These are phyloP conservation scores for Hypomecis punctinalis DNA, from an alignment of 2,888 invertebrate species.

Conservation along the genomic window DNA sequence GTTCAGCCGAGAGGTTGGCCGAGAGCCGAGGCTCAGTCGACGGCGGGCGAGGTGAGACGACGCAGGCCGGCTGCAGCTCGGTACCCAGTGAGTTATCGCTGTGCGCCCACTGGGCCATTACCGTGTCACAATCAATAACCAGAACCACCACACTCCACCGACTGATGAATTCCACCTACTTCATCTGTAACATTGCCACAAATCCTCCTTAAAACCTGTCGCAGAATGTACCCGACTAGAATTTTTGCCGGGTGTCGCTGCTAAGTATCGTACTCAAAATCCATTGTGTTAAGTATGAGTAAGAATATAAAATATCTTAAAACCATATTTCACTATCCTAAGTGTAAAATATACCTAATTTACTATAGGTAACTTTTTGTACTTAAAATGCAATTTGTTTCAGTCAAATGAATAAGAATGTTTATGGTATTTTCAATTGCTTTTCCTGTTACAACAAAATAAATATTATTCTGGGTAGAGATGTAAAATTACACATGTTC, in stretches of 20 bases:
- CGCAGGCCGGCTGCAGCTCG: constrained; percentile 14
- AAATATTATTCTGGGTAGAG: constrained; percentile 22
- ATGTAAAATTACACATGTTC: constrained; percentile 30
- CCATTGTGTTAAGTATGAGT: too few relatives aligned
- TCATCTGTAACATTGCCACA: constrained; percentile 26
- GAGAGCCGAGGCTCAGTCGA: background rate
- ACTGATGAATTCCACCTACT: constrained; percentile 63
- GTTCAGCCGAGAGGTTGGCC: background rate
- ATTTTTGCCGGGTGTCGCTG: too few relatives aligned
- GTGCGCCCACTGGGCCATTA: constrained; percentile 67
- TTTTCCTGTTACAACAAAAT: constrained; percentile 34
- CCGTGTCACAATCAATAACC: constrained; percentile 77
- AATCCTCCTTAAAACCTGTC: too few relatives aligned
- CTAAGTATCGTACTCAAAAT: too few relatives aligned
- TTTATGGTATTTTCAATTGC: constrained; percentile 44
- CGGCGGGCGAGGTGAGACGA: constrained; percentile 13
- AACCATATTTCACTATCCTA: too few relatives aligned
- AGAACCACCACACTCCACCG: constrained; percentile 31
- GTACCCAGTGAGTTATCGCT: constrained; percentile 66
- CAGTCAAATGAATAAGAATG: constrained; percentile 46
- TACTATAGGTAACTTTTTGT: background rate
- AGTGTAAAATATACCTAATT: too few relatives aligned
- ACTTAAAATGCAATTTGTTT: constrained; percentile 37
- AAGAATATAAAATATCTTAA: too few relatives aligned
- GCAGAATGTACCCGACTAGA: too few relatives aligned